Base-by-base conservation (phyloP, 2,888 invertebrate genomes). In the Spisula subtruncata region DNA sequence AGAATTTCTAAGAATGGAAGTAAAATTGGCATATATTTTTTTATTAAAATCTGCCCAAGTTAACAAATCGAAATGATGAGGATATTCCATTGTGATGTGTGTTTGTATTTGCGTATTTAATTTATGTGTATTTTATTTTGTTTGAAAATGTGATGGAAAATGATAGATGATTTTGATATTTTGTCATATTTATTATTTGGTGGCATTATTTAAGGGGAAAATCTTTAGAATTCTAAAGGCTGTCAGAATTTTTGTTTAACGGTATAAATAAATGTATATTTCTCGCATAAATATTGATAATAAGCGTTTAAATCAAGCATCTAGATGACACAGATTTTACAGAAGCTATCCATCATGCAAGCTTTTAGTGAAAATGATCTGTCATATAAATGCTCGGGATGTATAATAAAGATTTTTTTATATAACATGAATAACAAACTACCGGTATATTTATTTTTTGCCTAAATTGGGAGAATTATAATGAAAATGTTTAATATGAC, bases 221-320 rank as follows among this genome's bases (percentile, higher is more conserved):
- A 75, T 35, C 4, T 32, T 32, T 14, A 14, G 25, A 25, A 66
- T 75, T 32, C 75, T 75, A 25, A 35, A 75, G 75, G 75, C 75
- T 75, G 35, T 32, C 75, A 32, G 41, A 6, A 14, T 29, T 75
- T 75, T 75, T 75, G 20, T 75, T 16, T 35, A 32, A 25, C 35
- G 32, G 75, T 75, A 35, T 75, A 75, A 75, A 75, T 75, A 75
- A 66, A 66, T 66, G 25, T 66, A 66, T 25, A 66, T 66, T 75
- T 35, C 29, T 75, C 16, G 75, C 75, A 75, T 75, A 75, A 35
- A 35, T 35, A 75, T 75, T 75, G 35, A 16, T 75, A 75, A 6
- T 35, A 35, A 5, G 1, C 32, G 35, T 75, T 75, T 75, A 18
- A 18, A 75, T 75, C 75, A 75, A 75, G 75, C 75, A 29, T 32